Evolutionary conservation across 2,797 vertebrate species (phyloP).

Genomic region (Anas bahamensis): DNA sequence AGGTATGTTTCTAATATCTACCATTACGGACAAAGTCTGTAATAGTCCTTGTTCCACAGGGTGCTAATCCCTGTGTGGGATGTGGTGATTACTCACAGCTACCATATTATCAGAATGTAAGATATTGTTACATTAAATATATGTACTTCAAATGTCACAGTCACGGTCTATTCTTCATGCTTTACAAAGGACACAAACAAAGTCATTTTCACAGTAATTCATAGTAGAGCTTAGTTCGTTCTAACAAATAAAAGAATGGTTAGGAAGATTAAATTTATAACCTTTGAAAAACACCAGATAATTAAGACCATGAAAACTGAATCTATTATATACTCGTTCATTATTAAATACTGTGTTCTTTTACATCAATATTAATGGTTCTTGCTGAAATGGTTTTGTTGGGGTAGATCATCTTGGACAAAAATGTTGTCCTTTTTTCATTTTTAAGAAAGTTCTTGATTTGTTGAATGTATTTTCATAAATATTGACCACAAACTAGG

Average conservation of each 20-base stretch:
- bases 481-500: background rate
- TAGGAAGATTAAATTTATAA: constrained; percentile 1
- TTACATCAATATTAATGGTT: background rate
- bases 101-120: constrained; percentile 15
- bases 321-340: background rate
- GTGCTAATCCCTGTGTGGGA: constrained; percentile 20
- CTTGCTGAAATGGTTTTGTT: background rate
- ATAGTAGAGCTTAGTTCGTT: background rate
- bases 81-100: constrained; percentile 29
- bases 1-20: background rate
- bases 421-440: background rate
- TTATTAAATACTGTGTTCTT: background rate
- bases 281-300: background rate
- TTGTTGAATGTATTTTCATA: background rate
- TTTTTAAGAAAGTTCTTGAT: background rate
- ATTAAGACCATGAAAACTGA: background rate
- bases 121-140: background rate
- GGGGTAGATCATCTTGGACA: background rate
- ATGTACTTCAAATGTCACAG: background rate
- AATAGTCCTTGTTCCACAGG: background rate
- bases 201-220: constrained; percentile 36
- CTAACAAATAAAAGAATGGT: background rate
- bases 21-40: background rate
- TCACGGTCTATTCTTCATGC: background rate
- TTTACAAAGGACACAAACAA: constrained; percentile 13